Conservation (phyloP, 2,888 invertebrate species). For the Sphaerophoria taeniata region DNA sequence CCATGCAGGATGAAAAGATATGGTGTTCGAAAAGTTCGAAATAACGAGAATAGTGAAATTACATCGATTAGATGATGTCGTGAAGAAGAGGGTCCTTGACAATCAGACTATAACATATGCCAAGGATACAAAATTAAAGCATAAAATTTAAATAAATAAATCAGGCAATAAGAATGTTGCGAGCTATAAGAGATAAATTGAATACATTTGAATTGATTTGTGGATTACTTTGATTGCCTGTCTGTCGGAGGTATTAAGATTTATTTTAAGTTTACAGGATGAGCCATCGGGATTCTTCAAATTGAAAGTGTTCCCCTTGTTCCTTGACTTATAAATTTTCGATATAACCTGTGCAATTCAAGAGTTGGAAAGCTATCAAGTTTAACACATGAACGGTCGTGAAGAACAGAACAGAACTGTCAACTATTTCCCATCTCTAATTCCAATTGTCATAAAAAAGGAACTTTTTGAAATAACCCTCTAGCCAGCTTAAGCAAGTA, state of each 20-base stretch:
- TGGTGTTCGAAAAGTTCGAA: too few relatives aligned
- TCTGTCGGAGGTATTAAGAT: too few relatives aligned
- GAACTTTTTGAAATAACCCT: too few relatives aligned
- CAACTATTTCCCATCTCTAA: too few relatives aligned
- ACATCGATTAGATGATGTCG: slow-evolving; percentile 70
- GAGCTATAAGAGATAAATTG: background rate
- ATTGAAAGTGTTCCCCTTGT: background rate
- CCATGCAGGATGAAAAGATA: background rate
- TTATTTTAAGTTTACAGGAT: background rate
- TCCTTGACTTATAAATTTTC: too few relatives aligned
- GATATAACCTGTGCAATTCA: too few relatives aligned
- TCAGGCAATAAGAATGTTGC: background rate
- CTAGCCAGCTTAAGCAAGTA: too few relatives aligned
- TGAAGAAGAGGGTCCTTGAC: slow-evolving; percentile 52
- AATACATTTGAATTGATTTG: slow-evolving; percentile 6
- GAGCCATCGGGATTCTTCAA: background rate
- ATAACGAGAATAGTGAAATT: slow-evolving; percentile 29
- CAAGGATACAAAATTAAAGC: slow-evolving; percentile 43
- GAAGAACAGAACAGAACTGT: too few relatives aligned
- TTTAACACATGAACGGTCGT: too few relatives aligned
- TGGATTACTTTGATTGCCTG: background rate
- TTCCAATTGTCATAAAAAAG: too few relatives aligned
- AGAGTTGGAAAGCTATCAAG: too few relatives aligned
- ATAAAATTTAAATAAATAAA: slow-evolving; percentile 69
- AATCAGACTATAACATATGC: slow-evolving; percentile 67